Evolutionary conservation across 2,888 invertebrate genomes (phyloP).

Genomic region (Philonicus albiceps): DNA sequence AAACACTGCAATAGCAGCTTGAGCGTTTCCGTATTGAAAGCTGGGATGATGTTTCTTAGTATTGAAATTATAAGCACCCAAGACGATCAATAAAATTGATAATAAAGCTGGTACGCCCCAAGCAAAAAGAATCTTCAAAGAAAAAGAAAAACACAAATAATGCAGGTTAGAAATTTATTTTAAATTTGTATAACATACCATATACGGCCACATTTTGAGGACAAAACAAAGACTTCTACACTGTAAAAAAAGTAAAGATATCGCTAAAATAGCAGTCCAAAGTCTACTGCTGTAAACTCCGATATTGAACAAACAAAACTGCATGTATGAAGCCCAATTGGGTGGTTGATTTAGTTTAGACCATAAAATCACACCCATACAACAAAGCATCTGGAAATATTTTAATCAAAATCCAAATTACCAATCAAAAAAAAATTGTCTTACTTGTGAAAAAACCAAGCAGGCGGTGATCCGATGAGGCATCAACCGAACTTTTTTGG

Average conservation of each 20-base stretch:
- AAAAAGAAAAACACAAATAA: neutral
- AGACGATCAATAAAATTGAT: conserved; percentile 70
- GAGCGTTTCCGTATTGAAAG: conserved; percentile 78
- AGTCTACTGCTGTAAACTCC: conserved; percentile 83
- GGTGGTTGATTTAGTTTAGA: conserved; percentile 68
- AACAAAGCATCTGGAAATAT: conserved; percentile 68
- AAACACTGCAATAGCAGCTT: conserved; percentile 80
- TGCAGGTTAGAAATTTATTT: neutral
- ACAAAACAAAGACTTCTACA: conserved; percentile 86
- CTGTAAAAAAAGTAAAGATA: conserved; percentile 81
- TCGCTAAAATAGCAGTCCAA: conserved; percentile 85
- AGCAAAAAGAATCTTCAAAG: conserved; percentile 66
- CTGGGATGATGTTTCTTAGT: conserved; percentile 71
- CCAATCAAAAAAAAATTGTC: neutral
- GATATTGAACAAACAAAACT: conserved; percentile 78
- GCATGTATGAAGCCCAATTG: conserved; percentile 73
- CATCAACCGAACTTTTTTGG: conserved; percentile 78
- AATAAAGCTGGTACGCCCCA: conserved; percentile 75
- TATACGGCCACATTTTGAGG: conserved; percentile 75
- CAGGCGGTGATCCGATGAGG: conserved; percentile 85
- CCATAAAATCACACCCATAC: conserved; percentile 79
- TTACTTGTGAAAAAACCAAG: conserved; percentile 82
- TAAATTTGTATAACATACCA: conserved; percentile 60
- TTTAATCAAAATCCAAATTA: conserved; percentile 32
- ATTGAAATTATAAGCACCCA: conserved; percentile 57